phyloP scores from a whole-genome alignment of 1,140 invertebrate species.

The Calephelis virginiensis region DNA sequence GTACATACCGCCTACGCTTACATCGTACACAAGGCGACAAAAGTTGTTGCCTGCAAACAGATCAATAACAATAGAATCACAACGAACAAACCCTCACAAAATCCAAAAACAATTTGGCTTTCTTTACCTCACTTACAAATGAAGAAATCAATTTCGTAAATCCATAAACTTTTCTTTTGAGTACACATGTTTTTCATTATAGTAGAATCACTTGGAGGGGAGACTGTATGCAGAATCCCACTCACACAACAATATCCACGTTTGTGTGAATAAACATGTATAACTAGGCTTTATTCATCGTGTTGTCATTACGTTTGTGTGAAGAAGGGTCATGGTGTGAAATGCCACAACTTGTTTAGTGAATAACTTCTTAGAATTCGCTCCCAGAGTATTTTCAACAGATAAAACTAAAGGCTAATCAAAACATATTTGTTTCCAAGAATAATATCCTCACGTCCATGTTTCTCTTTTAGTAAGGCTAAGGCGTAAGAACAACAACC shows the following conservation, averaged over 20 bases:
- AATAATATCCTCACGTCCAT: no score
- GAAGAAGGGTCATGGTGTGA: constrained; percentile 29
- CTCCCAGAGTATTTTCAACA: constrained; percentile 34
- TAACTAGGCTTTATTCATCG: constrained; percentile 43
- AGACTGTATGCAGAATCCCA: constrained; percentile 26
- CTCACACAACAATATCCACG: constrained; percentile 32
- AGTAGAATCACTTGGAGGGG: background rate
- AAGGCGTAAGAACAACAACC: no score
- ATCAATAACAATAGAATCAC: background rate
- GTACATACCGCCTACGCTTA: constrained; percentile 56
- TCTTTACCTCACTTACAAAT: background rate
- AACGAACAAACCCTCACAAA: background rate
- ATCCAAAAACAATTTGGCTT: background rate
- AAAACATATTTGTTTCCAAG: constrained; percentile 30
- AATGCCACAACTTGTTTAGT: constrained; percentile 66
- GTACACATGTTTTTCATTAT: background rate
- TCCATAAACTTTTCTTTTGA: background rate
- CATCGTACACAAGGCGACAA: constrained; percentile 30
- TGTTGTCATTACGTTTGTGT: constrained; percentile 35
- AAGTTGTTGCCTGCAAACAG: constrained; percentile 20
- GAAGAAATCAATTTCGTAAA: background rate
- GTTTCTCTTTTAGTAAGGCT: no score
- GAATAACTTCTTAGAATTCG: constrained; percentile 67
- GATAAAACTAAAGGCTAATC: constrained; percentile 38
- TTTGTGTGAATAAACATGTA: constrained; percentile 28